phyloP scores from a whole-genome alignment of 2,113 vertebrate species.

The Taurulus bubalis region DNA sequence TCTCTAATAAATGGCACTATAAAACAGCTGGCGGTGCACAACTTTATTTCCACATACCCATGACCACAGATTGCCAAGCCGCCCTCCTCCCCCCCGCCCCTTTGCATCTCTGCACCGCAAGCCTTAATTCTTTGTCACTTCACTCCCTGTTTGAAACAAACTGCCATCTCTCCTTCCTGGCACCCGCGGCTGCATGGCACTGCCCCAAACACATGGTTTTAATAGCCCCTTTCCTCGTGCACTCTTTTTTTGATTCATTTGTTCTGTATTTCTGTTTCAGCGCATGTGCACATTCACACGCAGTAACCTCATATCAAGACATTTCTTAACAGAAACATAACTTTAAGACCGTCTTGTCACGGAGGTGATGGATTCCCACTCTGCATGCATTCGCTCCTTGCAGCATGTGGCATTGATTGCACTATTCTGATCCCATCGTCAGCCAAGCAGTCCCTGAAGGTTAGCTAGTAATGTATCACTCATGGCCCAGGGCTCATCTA shows the following conservation, averaged over 20 bases:
- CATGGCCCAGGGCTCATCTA: slow-evolving; percentile 61
- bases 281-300: slow-evolving; percentile 47
- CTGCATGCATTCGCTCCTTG: slow-evolving; percentile 51
- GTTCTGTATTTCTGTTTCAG: slow-evolving; percentile 55
- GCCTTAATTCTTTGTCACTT: slow-evolving; percentile 59
- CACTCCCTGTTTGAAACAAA: slow-evolving; percentile 50
- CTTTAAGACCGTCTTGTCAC: slow-evolving; percentile 65
- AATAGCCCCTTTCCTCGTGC: slow-evolving; percentile 55
- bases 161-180: slow-evolving; percentile 57
- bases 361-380: slow-evolving; percentile 61
- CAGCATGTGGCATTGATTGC: slow-evolving; percentile 76
- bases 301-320: slow-evolving; percentile 53
- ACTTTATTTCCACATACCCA: slow-evolving; percentile 79
- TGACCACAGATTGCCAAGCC: slow-evolving; percentile 67
- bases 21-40: slow-evolving; percentile 81
- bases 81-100: slow-evolving; percentile 25
- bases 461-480: slow-evolving; percentile 73
- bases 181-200: slow-evolving; percentile 61
- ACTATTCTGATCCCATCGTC: slow-evolving; percentile 65
- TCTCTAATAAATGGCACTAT: slow-evolving; percentile 73
- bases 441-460: slow-evolving; percentile 69
- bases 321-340: slow-evolving; percentile 63
- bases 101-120: slow-evolving; percentile 23
- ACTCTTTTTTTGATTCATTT: slow-evolving; percentile 43
- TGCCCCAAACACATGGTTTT: slow-evolving; percentile 78